Conservation (phyloP, 1,140 invertebrate genomes). For the Ptiloglossa arizonensis region DNA sequence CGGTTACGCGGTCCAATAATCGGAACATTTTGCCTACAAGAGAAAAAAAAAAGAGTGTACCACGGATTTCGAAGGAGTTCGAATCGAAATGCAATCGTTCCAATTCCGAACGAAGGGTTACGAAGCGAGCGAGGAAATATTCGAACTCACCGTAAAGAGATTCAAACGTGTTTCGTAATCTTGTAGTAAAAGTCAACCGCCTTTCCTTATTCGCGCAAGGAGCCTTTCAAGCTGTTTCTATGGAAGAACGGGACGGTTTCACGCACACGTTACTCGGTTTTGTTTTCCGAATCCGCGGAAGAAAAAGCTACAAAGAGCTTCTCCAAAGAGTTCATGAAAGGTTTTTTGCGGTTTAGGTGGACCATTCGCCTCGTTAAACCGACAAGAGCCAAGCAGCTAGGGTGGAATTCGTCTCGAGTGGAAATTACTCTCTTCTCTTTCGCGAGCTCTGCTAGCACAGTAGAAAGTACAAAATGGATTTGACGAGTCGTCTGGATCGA, state of each 20-base stretch:
- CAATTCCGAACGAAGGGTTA: too few species aligned
- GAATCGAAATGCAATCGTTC: too few species aligned
- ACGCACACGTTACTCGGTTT: constrained; percentile 24
- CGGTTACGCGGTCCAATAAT: too few species aligned
- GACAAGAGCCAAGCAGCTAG: constrained; percentile 28
- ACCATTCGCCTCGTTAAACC: constrained; percentile 46
- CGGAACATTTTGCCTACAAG: too few species aligned
- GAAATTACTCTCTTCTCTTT: constrained; percentile 48
- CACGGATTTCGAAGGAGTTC: too few species aligned
- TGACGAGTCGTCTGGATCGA: constrained; percentile 37
- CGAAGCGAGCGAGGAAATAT: too few species aligned
- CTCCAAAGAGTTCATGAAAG: constrained; percentile 23
- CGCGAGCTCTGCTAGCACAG: background rate
- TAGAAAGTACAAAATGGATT: constrained; percentile 43
- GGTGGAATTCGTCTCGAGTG: constrained; percentile 55
- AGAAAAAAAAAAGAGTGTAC: too few species aligned
- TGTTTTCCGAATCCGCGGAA: background rate
- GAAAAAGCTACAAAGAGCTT: constrained; percentile 30
- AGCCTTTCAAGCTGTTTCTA: background rate
- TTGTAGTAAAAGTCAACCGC: background rate
- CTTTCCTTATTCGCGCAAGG: background rate
- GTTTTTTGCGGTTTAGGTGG: constrained; percentile 46
- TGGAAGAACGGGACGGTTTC: background rate
- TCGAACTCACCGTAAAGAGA: background rate
- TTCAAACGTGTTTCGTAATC: background rate